Conservation (phyloP, 2,113 vertebrate species). For the Python bivittatus region DNA sequence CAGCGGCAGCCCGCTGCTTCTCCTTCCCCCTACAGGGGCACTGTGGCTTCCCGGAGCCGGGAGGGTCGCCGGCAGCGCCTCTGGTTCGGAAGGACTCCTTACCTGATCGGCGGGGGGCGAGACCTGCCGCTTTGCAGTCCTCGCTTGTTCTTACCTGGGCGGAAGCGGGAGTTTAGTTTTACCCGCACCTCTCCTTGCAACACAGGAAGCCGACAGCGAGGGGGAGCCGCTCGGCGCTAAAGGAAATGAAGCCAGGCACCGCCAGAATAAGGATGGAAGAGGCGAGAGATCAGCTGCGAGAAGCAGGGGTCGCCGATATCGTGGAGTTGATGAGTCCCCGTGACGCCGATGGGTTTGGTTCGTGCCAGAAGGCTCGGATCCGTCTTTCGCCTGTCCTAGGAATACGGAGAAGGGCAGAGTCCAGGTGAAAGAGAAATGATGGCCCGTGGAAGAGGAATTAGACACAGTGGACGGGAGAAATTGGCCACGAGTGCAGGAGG, state of each 20-base stretch:
- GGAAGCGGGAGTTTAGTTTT: slow-evolving; percentile 58
- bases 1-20: background rate
- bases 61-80: background rate
- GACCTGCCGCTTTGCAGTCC: background rate
- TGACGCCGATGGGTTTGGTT: background rate
- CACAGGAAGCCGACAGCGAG: slow-evolving; percentile 63
- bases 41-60: background rate
- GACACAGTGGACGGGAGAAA: background rate
- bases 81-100: background rate
- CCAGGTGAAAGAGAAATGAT: background rate
- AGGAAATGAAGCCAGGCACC: background rate
- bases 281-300: background rate
- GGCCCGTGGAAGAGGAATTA: accelerated
- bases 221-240: background rate
- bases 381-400: background rate
- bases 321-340: background rate
- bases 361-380: background rate
- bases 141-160: slow-evolving; percentile 55
- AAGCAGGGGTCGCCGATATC: background rate
- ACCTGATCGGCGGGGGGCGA: background rate
- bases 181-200: slow-evolving; percentile 71
- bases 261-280: no score
- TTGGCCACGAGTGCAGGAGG: background rate
- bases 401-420: background rate
- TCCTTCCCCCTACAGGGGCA: background rate